These are phyloP conservation scores for Brachionus manjavacas DNA, from an alignment of 1,140 invertebrate species.

Conservation along the genomic window DNA sequence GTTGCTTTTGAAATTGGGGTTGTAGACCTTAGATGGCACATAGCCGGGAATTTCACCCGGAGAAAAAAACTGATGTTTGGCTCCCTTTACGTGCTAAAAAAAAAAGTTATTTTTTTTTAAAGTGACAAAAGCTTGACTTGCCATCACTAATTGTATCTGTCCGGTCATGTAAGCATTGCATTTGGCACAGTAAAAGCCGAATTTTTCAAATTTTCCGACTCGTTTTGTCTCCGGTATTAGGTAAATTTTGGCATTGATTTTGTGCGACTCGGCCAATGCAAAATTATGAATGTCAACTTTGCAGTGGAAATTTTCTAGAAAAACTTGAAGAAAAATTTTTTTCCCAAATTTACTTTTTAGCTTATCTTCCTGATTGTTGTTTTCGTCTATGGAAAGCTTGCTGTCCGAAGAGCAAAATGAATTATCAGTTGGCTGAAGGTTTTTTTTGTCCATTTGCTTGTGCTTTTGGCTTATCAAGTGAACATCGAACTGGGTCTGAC, in stretches of 20 bases:
- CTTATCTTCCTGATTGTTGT: background rate
- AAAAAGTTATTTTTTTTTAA: background rate
- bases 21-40: constrained; percentile 9
- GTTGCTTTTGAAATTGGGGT: background rate
- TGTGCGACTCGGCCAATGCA: background rate
- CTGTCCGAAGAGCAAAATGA: background rate
- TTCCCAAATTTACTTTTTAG: background rate
- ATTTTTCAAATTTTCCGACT: constrained; percentile 41
- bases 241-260: constrained; percentile 6
- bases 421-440: background rate
- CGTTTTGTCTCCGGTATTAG: constrained; percentile 16
- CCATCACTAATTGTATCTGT: constrained; percentile 41
- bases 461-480: constrained; percentile 40
- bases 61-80: constrained; percentile 21
- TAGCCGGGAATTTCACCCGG: constrained; percentile 6
- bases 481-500: constrained; percentile 28
- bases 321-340: background rate
- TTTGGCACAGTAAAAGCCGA: constrained; percentile 33
- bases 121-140: background rate
- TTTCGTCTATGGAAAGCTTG: background rate
- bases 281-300: constrained; percentile 29
- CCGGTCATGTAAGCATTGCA: constrained; percentile 41
- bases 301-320: background rate
- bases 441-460: background rate
- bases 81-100: constrained; percentile 33